Percentiles rank a stretch among this genome's conserved stretches.
These are phyloP conservation scores for Alfaro cultratus DNA, from an alignment of 2,797 vertebrate species.

Conservation along the genomic window DNA sequence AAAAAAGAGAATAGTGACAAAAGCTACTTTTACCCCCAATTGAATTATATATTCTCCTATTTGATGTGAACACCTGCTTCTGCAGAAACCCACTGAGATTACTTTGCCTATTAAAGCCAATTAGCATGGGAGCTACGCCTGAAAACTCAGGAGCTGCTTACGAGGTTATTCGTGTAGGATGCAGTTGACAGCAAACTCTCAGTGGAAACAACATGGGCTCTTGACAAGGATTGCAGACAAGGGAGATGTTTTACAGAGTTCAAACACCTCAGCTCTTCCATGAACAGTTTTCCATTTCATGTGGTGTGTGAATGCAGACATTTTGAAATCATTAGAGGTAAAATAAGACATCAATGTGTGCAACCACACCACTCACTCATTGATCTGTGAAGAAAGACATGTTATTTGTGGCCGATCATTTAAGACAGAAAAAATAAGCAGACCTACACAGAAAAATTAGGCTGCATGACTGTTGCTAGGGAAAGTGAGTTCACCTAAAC, in stretches of 20 bases:
- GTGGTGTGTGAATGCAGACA: neutral
- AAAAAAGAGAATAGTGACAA: conserved; percentile 3
- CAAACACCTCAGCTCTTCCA: neutral
- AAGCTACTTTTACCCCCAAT: neutral
- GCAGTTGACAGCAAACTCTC: conserved; percentile 19
- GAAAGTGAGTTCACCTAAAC: neutral
- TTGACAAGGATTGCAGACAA: neutral
- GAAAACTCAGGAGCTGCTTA: conserved; percentile 20
- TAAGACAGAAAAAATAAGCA: neutral
- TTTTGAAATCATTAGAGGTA: neutral
- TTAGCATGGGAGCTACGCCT: conserved; percentile 23
- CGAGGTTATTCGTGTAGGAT: conserved; percentile 26
- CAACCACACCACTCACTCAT: neutral
- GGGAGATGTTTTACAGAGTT: neutral
- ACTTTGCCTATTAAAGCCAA: conserved; percentile 39
- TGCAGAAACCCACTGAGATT: conserved; percentile 15
- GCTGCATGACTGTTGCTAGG: neutral
- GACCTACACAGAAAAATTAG: neutral
- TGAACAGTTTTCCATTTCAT: neutral
- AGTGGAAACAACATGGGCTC: conserved; percentile 4
- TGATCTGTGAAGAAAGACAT: neutral
- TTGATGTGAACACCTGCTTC: conserved; percentile 7
- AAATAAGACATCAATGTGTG: neutral
- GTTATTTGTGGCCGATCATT: neutral
- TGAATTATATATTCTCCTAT: neutral